These are phyloP conservation scores for Myiopsitta monachus DNA, from an alignment of 2,113 vertebrate genomes.

Conservation along the genomic window DNA sequence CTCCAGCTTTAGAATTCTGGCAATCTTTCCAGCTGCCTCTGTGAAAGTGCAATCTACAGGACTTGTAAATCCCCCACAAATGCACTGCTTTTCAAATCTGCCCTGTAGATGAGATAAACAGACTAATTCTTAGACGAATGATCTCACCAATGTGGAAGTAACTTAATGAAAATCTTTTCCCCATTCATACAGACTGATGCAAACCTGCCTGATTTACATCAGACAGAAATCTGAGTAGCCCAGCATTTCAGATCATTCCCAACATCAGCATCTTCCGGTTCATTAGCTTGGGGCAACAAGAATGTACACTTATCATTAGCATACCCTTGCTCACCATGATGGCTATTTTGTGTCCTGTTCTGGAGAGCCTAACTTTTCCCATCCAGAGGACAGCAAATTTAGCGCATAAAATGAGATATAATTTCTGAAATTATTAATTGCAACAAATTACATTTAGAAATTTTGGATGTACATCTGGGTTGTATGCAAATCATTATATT, in stretches of 20 bases:
- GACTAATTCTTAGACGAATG: neutral
- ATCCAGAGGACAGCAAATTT: neutral
- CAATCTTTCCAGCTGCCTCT: neutral
- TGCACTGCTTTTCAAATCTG: neutral
- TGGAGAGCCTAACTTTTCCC: neutral
- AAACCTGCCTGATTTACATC: neutral
- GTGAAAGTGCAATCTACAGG: neutral
- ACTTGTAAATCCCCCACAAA: neutral
- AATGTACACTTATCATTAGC: neutral
- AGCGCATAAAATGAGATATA: neutral
- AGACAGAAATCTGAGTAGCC: neutral
- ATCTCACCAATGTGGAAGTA: neutral
- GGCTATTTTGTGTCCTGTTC: neutral
- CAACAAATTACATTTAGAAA: neutral
- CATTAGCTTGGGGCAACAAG: neutral
- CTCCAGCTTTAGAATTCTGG: neutral
- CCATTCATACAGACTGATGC: neutral
- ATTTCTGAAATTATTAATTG: neutral
- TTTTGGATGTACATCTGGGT: neutral
- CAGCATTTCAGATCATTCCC: neutral
- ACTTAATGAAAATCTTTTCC: neutral
- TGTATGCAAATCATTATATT: neutral
- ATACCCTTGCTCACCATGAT: neutral
- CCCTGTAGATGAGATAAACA: neutral
- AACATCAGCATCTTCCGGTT: neutral